Base-by-base conservation (phyloP, 2,888 invertebrate genomes). In the Hololepta plana region DNA sequence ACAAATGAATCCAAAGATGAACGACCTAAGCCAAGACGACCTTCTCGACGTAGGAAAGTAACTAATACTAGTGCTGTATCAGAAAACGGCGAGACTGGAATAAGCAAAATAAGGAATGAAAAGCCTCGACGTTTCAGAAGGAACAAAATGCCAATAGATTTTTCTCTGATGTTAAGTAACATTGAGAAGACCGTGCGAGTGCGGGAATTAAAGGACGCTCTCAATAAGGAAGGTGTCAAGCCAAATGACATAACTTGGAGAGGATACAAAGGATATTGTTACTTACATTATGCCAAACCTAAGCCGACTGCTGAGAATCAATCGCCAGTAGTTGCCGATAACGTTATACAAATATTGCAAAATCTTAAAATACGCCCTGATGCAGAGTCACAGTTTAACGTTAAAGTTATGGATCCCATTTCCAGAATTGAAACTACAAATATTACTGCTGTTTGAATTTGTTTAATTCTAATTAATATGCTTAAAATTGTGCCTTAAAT, bases 171-270 rank as follows among this genome's bases (percentile, higher is more conserved):
- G 59, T 66, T 81, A 28, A 70, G 72, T 8, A 80, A 80, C 46
- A 75, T 81, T 42, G 66, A 72, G 28, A 67, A 67, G 10, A 66
- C 63, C 33, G 71, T 74, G 7, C 63, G 79, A 33, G 70, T 80
- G 5, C 68, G 75, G 24, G 79, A 81, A 44, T 52, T 81, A 39
- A 80, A 80, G 46, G 64, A 67, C 25, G 80, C 76, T 16, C 53
- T 81, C 15, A 62, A 62, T 20, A 73, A 74, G 42, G 70, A 76
- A 38, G 73, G 76, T 23, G 72, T 80, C 29, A 75, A 73, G 44
- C 80, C 81, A 4, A 66, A 67, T 39, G 67, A 72, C 34, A 80
- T 81, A 52, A 67, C 72, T 27, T 81, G 81, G 81, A 42, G 45
- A 12, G 53, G 53, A 2, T 43, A 43, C 33, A 45, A 42, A 32